Base-by-base conservation (phyloP, 2,797 vertebrate species). In the Syngnathus acus region DNA sequence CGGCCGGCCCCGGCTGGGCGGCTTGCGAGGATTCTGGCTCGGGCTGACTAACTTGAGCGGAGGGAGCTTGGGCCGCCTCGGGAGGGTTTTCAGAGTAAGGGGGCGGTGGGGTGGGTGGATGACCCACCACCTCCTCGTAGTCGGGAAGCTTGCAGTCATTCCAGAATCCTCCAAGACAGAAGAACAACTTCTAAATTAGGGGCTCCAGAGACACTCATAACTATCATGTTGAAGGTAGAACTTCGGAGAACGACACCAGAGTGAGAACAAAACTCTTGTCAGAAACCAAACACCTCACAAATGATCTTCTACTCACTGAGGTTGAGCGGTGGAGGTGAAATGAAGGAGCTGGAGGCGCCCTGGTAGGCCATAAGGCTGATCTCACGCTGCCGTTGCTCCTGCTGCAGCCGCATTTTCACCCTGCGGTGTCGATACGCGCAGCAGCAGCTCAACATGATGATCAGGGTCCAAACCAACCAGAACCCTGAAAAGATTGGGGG, bases 361-460 rank as follows among this genome's bases (percentile, higher is more conserved):
- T 94, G 92, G 69, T 93, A 94, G 57, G 93, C 93, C 90, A 94
- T 93, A 45, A 94, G 91, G 71, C 92, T 94, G 87, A 94, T 94
- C 81, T 94, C 92, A 5, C 91, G 86, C 70, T 94, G 93, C 4
- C 93, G 87, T 50, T 93, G 92, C 75, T 94, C 91, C 81, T 93
- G 93, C 78, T 94, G 93, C 65, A 93, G 85, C 7, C 93, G 92
- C 89, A 93, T 89, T 82, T 94, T 94, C 50, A 93, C 92, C 54
- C 92, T 89, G 5, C 93, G 89, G 76, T 94, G 93, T 68, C 92
- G 82, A 78, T 92, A 94, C 3, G 92, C 92, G 69, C 93, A 94
- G 81, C 92, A 94, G 84, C 92, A 94, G 77, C 93, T 93, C 32
- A 93, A 87, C 90, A 94, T 90, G 75, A 94, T 93, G 77, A 94